Base-by-base conservation (phyloP, 1,140 invertebrate species). In the Schmidtea mediterranea region DNA sequence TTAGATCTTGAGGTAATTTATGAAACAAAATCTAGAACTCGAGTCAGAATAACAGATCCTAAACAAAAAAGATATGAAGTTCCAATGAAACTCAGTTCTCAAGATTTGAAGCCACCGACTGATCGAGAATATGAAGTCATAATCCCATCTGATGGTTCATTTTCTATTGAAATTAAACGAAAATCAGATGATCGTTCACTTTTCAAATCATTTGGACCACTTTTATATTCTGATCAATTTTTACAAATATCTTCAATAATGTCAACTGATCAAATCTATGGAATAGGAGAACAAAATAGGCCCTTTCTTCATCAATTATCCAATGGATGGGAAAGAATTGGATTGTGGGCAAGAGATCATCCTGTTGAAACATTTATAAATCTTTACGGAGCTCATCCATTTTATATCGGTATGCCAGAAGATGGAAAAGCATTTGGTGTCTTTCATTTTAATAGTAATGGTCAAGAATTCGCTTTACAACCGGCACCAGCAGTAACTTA, bases 321-420 rank as follows among this genome's bases (percentile, higher is more conserved):
- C 18, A 32, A 46, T 38, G 23, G 23, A 38, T 46, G 45, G 45
- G 8, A 46, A 21, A 9, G 45, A 18, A 32, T 46, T 38, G 8
- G 10, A 38, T 38, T 46, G 10, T 46, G 45, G 45, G 23, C 8
- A n/a, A 9, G 45, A 46, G 45, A 46, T 21, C n/a, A n/a, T n/a
- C n/a, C n/a, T n/a, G n/a, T n/a, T n/a, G n/a, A n/a, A n/a, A n/a
- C n/a, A n/a, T 46, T 57, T 39, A 55, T 55, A 52, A 81, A 79
- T 66, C 62, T 81, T n/a, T 83, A 83, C 57, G 79, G 80, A 5
- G 73, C 72, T 46, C 80, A 84, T 62, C 80, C 80, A 1, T 82
- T 82, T 64, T 80, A 79, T 57, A 59, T 82, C 57, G 62, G 60
- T 19, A 45, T 73, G 13, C 72, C 74, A 55, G 56, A 67, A 10